Evolutionary conservation across 2,797 vertebrate genomes (phyloP), one percentile per base, ranked within the genome.

Genomic region (Streptopelia turtur): DNA sequence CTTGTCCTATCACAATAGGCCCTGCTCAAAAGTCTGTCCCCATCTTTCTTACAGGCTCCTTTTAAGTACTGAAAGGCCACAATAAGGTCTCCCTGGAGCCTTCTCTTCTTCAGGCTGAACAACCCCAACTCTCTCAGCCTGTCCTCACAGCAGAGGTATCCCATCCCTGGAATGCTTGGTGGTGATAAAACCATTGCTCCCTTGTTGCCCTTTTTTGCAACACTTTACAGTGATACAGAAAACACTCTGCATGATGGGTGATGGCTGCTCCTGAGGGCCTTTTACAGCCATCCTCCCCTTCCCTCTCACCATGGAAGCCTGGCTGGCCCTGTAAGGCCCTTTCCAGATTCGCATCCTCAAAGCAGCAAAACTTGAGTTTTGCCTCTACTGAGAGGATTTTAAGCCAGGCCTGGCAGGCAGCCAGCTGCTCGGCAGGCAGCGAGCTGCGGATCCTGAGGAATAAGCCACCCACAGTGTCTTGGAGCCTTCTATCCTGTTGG

Each of bases 401-500:
- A 66, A 81, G 69, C 49, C 86, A 81, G 57, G 8, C 45, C 45
- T 93, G 95, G 77, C 61, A 64, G 79, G 68, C 85, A 91, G 56
- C 74, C 92, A 95, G 81, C 81, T 23, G 22, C 70, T 91, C 3
- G 2, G 43, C 31, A n/a, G 56, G 59, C 79, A 89, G 31, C 1
- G 4, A 80, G 76, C 52, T 63, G 80, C 1, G 0, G 82, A 81
- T 78, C 52, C 80, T 81, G 31, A 89, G 61, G 69, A 96, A 57
- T 78, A 86, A 92, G 65, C 88, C 90, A 94, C 72, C 79, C 87
- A 95, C 4, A 0, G 39, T 6, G 7, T 49, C 64, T 87, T 7
- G 1, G 75, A 94, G 71, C 56, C 65, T 27, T 93, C 49, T 37
- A 94, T 89, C 72, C 82, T 89, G 49, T 39, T 59, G 12, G 78